A percentile compares a stretch with the other conserved stretches of the same genome.
Evolutionary conservation across 2,888 invertebrate genomes (phyloP).

Genomic region (Phasia obesa): DNA sequence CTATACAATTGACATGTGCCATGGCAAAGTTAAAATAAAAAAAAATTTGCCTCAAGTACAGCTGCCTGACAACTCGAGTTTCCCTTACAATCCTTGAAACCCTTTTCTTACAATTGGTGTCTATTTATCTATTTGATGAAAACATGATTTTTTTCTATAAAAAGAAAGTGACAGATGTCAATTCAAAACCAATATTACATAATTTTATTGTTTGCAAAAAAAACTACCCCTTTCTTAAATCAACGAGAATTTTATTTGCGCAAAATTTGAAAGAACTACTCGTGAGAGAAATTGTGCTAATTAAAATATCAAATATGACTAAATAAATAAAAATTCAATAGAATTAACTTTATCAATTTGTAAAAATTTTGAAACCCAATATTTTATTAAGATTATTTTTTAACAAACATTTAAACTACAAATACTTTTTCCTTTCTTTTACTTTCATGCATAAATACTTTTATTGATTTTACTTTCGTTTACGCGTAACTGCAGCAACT

Average conservation of each 20-base stretch:
- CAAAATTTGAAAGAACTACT: not conserved
- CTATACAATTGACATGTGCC: slow-evolving; percentile 70
- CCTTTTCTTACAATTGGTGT: slow-evolving; percentile 46
- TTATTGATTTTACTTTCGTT: slow-evolving; percentile 25
- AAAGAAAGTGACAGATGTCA: slow-evolving; percentile 70
- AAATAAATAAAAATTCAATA: not conserved
- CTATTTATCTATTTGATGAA: slow-evolving; percentile 25
- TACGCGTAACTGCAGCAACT: not conserved
- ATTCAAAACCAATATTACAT: slow-evolving; percentile 77
- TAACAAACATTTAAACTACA: slow-evolving; percentile 12
- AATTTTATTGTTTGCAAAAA: slow-evolving; percentile 4
- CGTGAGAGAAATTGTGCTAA: not conserved
- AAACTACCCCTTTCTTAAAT: slow-evolving; percentile 30
- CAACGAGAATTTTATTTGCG: not conserved
- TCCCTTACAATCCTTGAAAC: slow-evolving; percentile 24
- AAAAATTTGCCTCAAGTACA: slow-evolving; percentile 46
- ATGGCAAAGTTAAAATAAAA: slow-evolving; percentile 13
- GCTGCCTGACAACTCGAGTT: slow-evolving; percentile 43
- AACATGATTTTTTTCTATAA: slow-evolving; percentile 32
- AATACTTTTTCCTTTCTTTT: slow-evolving; percentile 1
- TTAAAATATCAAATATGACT: not conserved
- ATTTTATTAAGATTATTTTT: slow-evolving; percentile 31
- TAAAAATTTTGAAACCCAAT: slow-evolving; percentile 40
- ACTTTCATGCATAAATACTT: not conserved
- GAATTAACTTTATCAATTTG: not conserved